Conservation (phyloP, 1,140 invertebrate genomes). For the Aphelinus certus region DNA sequence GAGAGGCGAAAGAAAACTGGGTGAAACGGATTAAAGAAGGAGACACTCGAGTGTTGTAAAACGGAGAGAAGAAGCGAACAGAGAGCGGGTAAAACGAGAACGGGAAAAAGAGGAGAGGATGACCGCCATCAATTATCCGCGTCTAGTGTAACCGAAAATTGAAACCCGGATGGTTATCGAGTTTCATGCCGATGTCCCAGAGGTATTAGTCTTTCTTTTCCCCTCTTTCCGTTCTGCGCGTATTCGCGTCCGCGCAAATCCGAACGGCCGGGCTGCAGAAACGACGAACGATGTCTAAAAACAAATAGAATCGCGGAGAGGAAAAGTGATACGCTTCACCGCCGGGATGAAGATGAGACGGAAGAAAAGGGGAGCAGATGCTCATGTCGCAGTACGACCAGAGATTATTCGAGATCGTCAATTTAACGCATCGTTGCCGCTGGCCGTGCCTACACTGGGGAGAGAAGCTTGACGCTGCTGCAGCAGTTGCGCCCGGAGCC, state of each 20-base stretch:
- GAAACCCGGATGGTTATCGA: constrained; percentile 36
- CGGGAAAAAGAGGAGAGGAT: not conserved
- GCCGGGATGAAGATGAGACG: no score
- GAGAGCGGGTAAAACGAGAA: constrained; percentile 15
- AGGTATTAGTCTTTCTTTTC: constrained; percentile 13
- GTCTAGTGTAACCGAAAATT: constrained; percentile 40
- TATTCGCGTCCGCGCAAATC: not conserved
- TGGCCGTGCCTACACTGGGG: no score
- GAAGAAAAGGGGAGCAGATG: no score
- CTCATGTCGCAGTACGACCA: no score
- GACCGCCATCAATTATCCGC: constrained; percentile 28
- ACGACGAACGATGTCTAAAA: no score
- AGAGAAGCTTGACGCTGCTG: no score
- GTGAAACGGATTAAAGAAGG: not conserved
- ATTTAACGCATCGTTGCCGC: no score
- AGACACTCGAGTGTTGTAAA: not conserved
- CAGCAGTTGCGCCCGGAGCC: no score
- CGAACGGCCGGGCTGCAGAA: no score
- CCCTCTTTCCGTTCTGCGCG: constrained; percentile 33
- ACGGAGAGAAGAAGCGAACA: constrained; percentile 4
- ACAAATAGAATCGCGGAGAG: no score
- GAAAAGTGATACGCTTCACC: no score
- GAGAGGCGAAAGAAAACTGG: constrained; percentile 22
- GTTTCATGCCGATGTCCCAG: constrained; percentile 35
- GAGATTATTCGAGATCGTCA: no score